Conservation (phyloP, 1,140 invertebrate species). For the Steinernema khuongi region DNA sequence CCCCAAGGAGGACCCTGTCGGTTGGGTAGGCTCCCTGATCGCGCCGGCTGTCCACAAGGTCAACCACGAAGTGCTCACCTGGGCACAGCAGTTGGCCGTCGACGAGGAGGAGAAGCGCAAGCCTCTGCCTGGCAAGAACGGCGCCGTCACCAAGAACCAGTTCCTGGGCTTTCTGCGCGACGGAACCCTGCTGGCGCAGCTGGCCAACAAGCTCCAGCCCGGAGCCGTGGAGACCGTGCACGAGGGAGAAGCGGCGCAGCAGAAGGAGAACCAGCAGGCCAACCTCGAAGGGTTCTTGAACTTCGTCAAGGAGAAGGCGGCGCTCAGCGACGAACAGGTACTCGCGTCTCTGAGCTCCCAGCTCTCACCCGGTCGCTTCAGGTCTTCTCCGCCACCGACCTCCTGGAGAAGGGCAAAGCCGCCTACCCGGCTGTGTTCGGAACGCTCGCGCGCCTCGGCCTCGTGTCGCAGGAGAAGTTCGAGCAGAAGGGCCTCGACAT, state of each 20-base stretch:
- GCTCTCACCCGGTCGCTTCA: conserved; percentile 17
- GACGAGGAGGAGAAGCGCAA: conserved; percentile 37
- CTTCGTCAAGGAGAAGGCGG: conserved; percentile 45
- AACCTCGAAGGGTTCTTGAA: conserved; percentile 47
- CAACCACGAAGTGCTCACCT: conserved; percentile 41
- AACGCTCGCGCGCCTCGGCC: conserved; percentile 41
- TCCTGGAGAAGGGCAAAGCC: conserved; percentile 48
- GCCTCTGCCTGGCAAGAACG: conserved; percentile 42
- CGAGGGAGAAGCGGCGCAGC: conserved; percentile 46
- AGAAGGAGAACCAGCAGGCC: conserved; percentile 42
- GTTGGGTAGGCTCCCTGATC: conserved; percentile 42
- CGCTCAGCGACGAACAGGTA: conserved; percentile 30
- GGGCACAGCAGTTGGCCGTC: conserved; percentile 38
- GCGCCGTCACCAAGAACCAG: conserved; percentile 44
- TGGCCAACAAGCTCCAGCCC: conserved; percentile 46
- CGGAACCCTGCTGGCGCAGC: conserved; percentile 39
- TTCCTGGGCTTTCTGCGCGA: conserved; percentile 45
- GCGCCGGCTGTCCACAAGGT: conserved; percentile 46
- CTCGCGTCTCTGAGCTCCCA: background rate
- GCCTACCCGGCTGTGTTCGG: conserved; percentile 45
- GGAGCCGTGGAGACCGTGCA: conserved; percentile 35
- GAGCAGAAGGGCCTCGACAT: conserved; percentile 43
- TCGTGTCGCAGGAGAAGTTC: conserved; percentile 47
- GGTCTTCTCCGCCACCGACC: conserved; percentile 44
- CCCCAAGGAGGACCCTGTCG: conserved; percentile 42